Percentiles rank a stretch among this genome's conserved stretches.
Conservation (phyloP, 2,888 invertebrate genomes). For the Autographa pulchrina region DNA sequence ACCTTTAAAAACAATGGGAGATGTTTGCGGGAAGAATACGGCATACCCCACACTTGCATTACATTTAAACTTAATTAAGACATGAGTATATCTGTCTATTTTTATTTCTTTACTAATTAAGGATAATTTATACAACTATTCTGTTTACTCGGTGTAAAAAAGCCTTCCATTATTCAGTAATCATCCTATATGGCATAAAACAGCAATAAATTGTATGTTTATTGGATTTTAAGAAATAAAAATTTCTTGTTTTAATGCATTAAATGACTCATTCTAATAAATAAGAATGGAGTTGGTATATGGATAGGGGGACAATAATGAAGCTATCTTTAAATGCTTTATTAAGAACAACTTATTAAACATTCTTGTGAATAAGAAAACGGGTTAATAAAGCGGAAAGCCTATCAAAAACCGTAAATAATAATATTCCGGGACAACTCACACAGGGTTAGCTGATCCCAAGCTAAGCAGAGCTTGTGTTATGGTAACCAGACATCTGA, state of each 20-base stretch:
- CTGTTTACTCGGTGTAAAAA: not conserved
- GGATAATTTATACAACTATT: not conserved
- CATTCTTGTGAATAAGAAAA: not conserved
- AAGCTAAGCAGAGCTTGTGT: no score
- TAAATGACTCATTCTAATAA: not conserved
- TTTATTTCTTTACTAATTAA: not conserved
- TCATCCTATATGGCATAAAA: not conserved
- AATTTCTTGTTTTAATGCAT: not conserved
- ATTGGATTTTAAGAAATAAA: not conserved
- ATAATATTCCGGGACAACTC: no score
- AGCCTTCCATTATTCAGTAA: not conserved
- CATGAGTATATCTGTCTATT: not conserved
- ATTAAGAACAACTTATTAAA: not conserved
- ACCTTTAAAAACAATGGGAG: conserved; percentile 1
- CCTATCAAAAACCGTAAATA: not conserved
- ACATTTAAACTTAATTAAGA: not conserved
- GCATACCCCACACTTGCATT: not conserved
- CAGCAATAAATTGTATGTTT: not conserved
- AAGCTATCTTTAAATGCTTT: not conserved
- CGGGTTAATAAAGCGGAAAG: not conserved
- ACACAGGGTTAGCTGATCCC: no score
- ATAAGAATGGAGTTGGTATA: not conserved
- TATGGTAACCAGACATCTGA: no score
- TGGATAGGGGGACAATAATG: not conserved
- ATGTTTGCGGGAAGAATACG: not conserved